These are phyloP conservation scores for Sphenopsis melanotis DNA, from an alignment of 2,797 vertebrate species.

Conservation along the genomic window DNA sequence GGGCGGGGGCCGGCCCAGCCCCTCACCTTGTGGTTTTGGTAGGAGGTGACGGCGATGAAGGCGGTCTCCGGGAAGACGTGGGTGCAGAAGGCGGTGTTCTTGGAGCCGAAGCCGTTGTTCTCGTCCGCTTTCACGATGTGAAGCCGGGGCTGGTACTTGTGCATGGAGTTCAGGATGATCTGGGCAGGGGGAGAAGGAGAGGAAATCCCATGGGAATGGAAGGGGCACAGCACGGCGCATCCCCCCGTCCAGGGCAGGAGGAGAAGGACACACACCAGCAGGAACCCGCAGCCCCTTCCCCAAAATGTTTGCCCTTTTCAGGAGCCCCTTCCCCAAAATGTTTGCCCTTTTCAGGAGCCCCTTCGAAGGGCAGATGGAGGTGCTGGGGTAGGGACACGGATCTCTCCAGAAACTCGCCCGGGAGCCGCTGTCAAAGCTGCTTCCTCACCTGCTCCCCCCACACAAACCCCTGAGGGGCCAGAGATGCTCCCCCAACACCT, in stretches of 20 bases:
- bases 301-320: fast-evolving
- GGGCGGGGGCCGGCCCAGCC: neutral
- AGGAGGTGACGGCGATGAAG: conserved; percentile 97
- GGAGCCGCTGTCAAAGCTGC: neutral
- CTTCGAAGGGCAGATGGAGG: no score
- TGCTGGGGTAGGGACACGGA: fast-evolving
- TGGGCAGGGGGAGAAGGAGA: conserved; percentile 51
- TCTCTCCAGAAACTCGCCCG: fast-evolving
- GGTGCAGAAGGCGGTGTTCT: conserved; percentile 97
- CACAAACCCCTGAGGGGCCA: fast-evolving
- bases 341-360: fast-evolving
- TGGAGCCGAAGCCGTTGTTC: conserved; percentile 97
- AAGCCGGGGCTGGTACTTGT: conserved; percentile 96
- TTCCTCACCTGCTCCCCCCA: neutral
- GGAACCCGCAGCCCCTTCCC: neutral
- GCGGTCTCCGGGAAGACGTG: conserved; percentile 95
- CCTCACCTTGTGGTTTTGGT: conserved; percentile 96
- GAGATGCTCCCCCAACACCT: neutral
- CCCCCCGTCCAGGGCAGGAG: fast-evolving
- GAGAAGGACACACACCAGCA: neutral
- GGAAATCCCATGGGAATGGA: neutral
- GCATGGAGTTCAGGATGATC: conserved; percentile 99
- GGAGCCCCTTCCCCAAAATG: neutral
- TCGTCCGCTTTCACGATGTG: conserved; percentile 98
- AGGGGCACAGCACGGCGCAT: fast-evolving